These are phyloP conservation scores for Arizona elegans DNA, from an alignment of 2,113 vertebrate species.

Conservation along the genomic window DNA sequence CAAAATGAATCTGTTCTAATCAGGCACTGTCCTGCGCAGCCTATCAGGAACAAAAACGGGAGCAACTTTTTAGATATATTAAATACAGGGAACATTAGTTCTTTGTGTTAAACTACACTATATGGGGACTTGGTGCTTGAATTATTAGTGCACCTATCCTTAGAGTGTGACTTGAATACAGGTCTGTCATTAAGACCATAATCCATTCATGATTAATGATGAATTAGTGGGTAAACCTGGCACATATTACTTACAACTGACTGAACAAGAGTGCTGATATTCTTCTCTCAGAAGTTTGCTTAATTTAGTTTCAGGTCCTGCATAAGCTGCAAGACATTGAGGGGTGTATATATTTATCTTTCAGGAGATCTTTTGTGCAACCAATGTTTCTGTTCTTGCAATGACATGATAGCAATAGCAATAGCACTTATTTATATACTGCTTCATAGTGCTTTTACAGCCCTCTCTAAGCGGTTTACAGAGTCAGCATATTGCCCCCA, in stretches of 20 bases:
- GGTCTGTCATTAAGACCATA: neutral
- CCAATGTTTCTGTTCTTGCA: neutral
- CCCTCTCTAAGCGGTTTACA: too few relatives aligned
- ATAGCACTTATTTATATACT: too few relatives aligned
- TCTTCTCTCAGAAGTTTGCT: neutral
- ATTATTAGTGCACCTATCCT: neutral
- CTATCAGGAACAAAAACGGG: neutral
- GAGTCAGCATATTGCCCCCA: too few relatives aligned
- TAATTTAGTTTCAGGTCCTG: neutral
- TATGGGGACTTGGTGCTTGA: neutral
- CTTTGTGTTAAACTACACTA: neutral
- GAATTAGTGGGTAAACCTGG: neutral
- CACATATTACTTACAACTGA: neutral
- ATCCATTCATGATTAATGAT: neutral
- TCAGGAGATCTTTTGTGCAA: neutral
- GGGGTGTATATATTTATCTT: neutral
- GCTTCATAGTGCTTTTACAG: too few relatives aligned
- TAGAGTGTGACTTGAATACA: neutral
- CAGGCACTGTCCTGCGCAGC: neutral
- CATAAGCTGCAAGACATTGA: neutral
- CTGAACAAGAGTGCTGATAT: neutral
- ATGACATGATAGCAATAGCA: neutral
- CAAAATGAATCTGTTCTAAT: neutral
- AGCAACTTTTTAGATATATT: neutral
- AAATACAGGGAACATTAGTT: neutral